A percentile compares a stretch with the other conserved stretches of the same genome.
Conservation (phyloP, 2,113 vertebrate genomes). For the Prunella himalayana region DNA sequence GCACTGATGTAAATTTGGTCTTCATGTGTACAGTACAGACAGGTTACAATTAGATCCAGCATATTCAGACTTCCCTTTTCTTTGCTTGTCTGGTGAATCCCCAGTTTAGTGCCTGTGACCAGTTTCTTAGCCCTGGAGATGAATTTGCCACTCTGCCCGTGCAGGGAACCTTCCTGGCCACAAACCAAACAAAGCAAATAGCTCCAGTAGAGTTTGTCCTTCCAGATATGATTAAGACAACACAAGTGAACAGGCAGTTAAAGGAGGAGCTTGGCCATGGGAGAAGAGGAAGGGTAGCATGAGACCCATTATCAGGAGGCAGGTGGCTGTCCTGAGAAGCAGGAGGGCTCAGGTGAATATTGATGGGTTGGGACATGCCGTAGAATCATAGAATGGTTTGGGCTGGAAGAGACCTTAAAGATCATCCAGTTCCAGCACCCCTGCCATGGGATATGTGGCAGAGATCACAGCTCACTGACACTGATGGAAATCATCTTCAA, state of each 20-base stretch:
- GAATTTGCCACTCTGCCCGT: not conserved
- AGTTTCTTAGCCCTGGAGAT: not conserved
- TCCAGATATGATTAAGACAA: not conserved
- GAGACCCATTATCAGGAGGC: not conserved
- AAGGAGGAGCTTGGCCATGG: not conserved
- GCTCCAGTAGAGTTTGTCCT: slow-evolving; percentile 12
- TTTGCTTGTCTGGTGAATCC: not conserved
- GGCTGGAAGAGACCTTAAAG: not conserved
- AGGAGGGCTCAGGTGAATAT: not conserved
- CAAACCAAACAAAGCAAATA: not conserved
- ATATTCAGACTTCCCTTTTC: not conserved
- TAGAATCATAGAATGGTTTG: not conserved
- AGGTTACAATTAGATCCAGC: not conserved
- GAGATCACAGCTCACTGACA: not conserved
- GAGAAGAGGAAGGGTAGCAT: not conserved
- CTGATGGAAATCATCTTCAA: not conserved
- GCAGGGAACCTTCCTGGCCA: not conserved
- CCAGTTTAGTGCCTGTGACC: not conserved
- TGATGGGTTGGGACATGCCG: not conserved
- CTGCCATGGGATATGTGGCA: not conserved
- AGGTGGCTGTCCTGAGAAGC: not conserved
- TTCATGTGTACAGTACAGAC: not conserved
- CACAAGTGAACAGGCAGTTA: not conserved
- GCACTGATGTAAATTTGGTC: not conserved
- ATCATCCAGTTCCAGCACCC: not conserved